Conservation (phyloP, 64 coral and sea anemone genomes). For the Montipora cactus region DNA sequence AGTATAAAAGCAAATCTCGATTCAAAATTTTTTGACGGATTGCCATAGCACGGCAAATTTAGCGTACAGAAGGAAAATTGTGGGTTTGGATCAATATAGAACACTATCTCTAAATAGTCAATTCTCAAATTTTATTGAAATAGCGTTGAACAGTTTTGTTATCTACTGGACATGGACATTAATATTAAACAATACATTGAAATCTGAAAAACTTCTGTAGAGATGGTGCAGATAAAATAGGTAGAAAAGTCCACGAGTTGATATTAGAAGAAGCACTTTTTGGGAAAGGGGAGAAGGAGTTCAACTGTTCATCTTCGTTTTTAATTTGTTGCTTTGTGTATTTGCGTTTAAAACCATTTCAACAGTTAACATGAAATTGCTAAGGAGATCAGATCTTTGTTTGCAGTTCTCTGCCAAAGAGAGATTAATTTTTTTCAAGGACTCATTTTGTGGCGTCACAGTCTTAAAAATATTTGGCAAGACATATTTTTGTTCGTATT, state of each 20-base stretch:
- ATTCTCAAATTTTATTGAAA: background rate
- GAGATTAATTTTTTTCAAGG: background rate
- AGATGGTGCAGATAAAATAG: no score
- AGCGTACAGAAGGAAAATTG: background rate
- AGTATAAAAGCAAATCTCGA: constrained; percentile 1
- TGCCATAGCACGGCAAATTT: background rate
- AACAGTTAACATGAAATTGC: background rate
- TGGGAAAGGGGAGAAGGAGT: background rate
- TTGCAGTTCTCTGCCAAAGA: background rate
- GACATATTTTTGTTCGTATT: no score
- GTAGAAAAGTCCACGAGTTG: no score
- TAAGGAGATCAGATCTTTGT: background rate
- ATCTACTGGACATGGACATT: background rate
- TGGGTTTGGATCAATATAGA: background rate
- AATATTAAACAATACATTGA: background rate
- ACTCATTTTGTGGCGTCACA: background rate
- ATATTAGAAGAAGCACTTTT: background rate
- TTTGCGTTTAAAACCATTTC: background rate
- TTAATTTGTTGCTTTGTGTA: background rate
- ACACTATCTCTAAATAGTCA: background rate
- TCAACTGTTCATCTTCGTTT: background rate
- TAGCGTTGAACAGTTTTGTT: background rate
- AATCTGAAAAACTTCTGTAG: no score
- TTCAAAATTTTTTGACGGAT: background rate
- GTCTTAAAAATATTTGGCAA: no score